phyloP scores from a whole-genome alignment of 2,888 invertebrate species.

The Machimus atricapillus region DNA sequence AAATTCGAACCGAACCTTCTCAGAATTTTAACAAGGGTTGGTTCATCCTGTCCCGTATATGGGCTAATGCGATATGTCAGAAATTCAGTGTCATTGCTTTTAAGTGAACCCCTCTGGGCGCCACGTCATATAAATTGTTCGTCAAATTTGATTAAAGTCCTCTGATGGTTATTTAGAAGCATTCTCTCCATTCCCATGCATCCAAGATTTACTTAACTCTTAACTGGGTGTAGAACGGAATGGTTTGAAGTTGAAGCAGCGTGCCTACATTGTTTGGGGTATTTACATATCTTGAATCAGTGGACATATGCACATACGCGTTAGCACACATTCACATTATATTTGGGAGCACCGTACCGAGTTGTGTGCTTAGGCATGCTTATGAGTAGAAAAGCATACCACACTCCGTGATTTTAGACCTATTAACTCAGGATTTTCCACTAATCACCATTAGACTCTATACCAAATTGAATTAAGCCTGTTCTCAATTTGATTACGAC shows the following conservation, averaged over 20 bases:
- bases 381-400: background rate
- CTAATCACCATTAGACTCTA: background rate
- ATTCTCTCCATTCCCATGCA: background rate
- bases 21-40: conserved; percentile 7
- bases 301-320: background rate
- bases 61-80: background rate
- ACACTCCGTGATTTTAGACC: background rate
- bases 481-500: no score
- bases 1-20: background rate
- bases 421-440: background rate
- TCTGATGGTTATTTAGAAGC: background rate
- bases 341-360: background rate
- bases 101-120: background rate
- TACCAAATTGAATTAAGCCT: background rate
- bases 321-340: background rate
- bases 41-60: background rate
- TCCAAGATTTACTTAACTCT: background rate
- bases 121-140: background rate
- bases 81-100: background rate
- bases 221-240: background rate
- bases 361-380: background rate
- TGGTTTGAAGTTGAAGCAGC: background rate
- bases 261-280: background rate
- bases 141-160: background rate
- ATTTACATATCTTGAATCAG: background rate